These are phyloP conservation scores for Oligia latruncula DNA, from an alignment of 2,888 invertebrate species.

Conservation along the genomic window DNA sequence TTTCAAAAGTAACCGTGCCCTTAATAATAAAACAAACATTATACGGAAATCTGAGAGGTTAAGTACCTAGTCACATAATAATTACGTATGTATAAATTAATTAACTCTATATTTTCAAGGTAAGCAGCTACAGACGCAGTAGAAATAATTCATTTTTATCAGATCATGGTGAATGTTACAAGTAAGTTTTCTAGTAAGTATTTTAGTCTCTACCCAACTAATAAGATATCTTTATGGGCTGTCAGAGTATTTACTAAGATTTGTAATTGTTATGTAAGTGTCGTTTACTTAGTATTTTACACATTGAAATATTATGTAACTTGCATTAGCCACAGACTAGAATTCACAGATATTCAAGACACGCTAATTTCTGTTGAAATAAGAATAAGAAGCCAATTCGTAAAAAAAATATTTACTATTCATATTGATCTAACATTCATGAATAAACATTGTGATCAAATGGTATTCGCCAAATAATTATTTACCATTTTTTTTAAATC, in stretches of 20 bases:
- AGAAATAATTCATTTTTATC: slow-evolving; percentile 45
- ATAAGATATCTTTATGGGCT: slow-evolving; percentile 26
- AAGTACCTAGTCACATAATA: slow-evolving; percentile 46
- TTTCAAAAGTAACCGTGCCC: slow-evolving; percentile 44
- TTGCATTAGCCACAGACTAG: slow-evolving; percentile 5
- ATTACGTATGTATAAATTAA: slow-evolving; percentile 50
- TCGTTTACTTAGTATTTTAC: slow-evolving; percentile 46
- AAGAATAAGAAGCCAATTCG: neutral
- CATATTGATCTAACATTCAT: slow-evolving; percentile 19
- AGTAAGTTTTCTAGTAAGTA: slow-evolving; percentile 8
- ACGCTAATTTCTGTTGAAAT: slow-evolving; percentile 44
- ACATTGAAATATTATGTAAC: slow-evolving; percentile 37
- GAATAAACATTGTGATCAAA: slow-evolving; percentile 32
- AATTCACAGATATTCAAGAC: slow-evolving; percentile 30
- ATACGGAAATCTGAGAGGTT: slow-evolving; percentile 63
- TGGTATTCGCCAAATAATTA: slow-evolving; percentile 35
- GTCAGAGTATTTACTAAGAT: slow-evolving; percentile 23
- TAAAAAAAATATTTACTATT: slow-evolving; percentile 18
- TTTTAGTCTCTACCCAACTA: slow-evolving; percentile 8
- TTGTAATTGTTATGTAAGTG: slow-evolving; percentile 35
- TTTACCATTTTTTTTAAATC: neutral
- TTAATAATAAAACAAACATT: slow-evolving; percentile 38
- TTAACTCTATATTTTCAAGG: slow-evolving; percentile 58
- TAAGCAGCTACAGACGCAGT: slow-evolving; percentile 42
- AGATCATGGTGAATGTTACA: slow-evolving; percentile 18